Base-by-base conservation (phyloP, 2,113 vertebrate species). In the Corythornis vintsioides region DNA sequence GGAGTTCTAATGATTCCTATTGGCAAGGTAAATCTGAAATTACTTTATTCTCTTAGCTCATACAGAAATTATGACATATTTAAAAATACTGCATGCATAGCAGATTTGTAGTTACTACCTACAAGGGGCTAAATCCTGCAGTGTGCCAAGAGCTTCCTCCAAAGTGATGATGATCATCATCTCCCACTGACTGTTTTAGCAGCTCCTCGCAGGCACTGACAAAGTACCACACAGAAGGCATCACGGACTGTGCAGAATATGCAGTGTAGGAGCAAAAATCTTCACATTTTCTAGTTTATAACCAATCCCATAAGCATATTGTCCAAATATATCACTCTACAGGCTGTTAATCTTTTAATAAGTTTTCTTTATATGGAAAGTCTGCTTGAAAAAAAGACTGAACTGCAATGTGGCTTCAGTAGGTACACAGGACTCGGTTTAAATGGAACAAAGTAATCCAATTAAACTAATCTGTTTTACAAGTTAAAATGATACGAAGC, bases 1-100 rank as follows among this genome's bases (percentile, higher is more conserved):
- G 94, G 96, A 98, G 97, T 97, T 97, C 92, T 97, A 97, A 97
- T 97, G 93, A 97, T 95, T 94, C 87, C 65, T 93, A 86, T 92
- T 97, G 96, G 96, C 96, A 96, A 97, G 64, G 91, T 64, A 96
- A 88, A 94, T 83, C 70, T 92, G 94, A 97, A 96, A 97, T 97
- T 83, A 96, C 96, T 97, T 97, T 95, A 95, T 96, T 96, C 88
- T 97, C 95, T 94, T 90, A 93, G 83, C 89, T 97, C 86, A 89
- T 77, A 94, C 47, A 96, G 95, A 97, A 97, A 97, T 77, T 89
- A 97, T 94, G 95, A 97, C 90, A 85, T 94, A 86, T 84, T 94
- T 86, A 88, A 97, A 97, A 97, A 95, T 94, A 95, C 28, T 90
- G 95, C 80, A 90, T 6, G 50, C 57, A 59, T 55, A 88, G 91